Evolutionary conservation across 2,113 vertebrate genomes (phyloP), one percentile per base, ranked within the genome.

Genomic region (Lophura nycthemera): DNA sequence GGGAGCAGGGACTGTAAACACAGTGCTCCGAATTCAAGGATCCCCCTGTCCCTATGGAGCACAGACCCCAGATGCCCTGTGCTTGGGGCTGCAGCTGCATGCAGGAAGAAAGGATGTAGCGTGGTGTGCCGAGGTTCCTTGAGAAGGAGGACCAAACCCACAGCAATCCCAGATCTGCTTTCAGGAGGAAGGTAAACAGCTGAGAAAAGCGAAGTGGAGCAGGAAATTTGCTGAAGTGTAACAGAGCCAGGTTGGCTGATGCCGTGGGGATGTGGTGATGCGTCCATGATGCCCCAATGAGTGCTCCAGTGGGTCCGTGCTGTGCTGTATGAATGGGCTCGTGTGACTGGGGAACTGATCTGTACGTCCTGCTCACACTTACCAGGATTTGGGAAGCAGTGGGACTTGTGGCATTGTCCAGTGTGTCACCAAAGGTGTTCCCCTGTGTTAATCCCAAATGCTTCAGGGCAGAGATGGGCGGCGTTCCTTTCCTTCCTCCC

Each of bases 191-290:
- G 66, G 82, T 89, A 48, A 73, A 71, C 67, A 91, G 63, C 86
- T 70, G 54, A 59, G 66, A 76, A 92, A 85, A 87, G 43, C 25
- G 56, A 87, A 80, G 74, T 5, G 36, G 54, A 84, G 74, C 74
- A 93, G 84, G 82, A 93, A 80, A 92, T 89, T 21, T 63, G 74
- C 45, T 76, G 81, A 56, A 94, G 83, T 30, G 50, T 70, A 34
- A 15, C 7, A 24, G 56, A 72, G 74, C 81, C 54, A 50, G 63
- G 45, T 43, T 91, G 82, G 71, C 78, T 2, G 2, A 25, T 86
- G 48, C 78, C 85, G 63, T 2, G 21, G 48, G 47, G 11, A 50
- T 50, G 22, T 11, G 11, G 22, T 24, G 22, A 50, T 7, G 22
- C 11, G 6, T 50, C 48, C 21, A 22, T 24, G 22, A 9, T 47